Conservation (phyloP, 35 echinoderm and acorn worm species). For the Ophioderma brevispina region DNA sequence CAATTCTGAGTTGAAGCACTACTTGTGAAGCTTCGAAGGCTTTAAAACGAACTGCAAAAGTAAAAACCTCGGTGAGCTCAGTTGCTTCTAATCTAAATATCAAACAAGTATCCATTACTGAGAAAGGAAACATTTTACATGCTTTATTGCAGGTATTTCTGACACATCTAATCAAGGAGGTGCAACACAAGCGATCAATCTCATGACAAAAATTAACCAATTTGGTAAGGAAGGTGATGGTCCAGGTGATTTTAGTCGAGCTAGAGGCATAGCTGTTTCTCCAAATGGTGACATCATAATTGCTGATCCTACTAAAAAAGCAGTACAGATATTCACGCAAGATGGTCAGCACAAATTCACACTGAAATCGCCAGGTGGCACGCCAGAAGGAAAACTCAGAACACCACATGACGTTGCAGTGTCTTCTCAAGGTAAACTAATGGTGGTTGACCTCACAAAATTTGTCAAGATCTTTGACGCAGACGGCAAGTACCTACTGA, state of each 20-base stretch:
- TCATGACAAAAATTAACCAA: neutral
- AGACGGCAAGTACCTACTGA: neutral
- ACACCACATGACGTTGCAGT: neutral
- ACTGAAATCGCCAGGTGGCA: neutral
- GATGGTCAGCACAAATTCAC: neutral
- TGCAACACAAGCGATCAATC: neutral
- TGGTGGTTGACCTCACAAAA: neutral
- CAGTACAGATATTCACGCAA: neutral
- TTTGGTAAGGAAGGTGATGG: neutral
- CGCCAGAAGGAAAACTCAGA: neutral
- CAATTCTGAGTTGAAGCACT: too few species aligned
- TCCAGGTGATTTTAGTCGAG: neutral
- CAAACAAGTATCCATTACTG: too few species aligned
- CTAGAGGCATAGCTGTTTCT: neutral
- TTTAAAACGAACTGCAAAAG: too few species aligned
- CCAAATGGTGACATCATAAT: neutral
- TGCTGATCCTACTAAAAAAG: neutral
- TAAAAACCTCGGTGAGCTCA: too few species aligned
- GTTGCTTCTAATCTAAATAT: too few species aligned
- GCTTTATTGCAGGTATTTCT: neutral
- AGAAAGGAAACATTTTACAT: too few species aligned
- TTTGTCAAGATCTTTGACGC: neutral
- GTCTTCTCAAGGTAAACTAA: neutral
- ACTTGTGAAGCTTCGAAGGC: too few species aligned
- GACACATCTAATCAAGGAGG: neutral